These are phyloP conservation scores for Dicaeum eximium DNA, from an alignment of 2,113 vertebrate genomes.

Conservation along the genomic window DNA sequence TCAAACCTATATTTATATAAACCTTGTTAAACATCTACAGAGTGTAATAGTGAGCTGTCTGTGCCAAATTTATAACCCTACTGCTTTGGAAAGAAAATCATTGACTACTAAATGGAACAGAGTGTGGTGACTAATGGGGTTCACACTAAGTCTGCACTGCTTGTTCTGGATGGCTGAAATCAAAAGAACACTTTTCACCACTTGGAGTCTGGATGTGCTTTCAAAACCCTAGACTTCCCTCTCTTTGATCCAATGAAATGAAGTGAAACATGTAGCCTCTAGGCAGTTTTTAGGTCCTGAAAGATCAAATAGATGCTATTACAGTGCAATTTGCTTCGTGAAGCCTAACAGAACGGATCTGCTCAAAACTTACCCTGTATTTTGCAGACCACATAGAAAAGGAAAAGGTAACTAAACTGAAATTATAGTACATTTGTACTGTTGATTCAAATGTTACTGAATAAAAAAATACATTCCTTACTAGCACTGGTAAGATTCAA, in stretches of 20 bases:
- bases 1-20: neutral
- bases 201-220: conserved; percentile 59
- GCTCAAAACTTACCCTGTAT: conserved; percentile 47
- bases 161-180: conserved; percentile 53
- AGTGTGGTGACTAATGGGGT: conserved; percentile 25
- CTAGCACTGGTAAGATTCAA: neutral
- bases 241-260: conserved; percentile 72
- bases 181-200: conserved; percentile 43
- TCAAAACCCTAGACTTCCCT: conserved; percentile 46
- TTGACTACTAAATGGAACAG: conserved; percentile 20
- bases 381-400: conserved; percentile 21
- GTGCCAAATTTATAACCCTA: neutral
- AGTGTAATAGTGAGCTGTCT: neutral
- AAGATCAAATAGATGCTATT: conserved; percentile 82
- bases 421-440: neutral
- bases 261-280: conserved; percentile 66
- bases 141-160: neutral
- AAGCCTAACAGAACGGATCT: conserved; percentile 69
- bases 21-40: conserved; percentile 32
- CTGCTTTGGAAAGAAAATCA: neutral
- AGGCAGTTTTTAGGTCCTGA: conserved; percentile 72
- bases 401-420: neutral
- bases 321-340: conserved; percentile 75
- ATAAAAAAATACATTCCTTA: neutral
- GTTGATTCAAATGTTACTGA: neutral